Evolutionary conservation across 2,797 vertebrate species (phyloP).

Genomic region (Tiaroga cobitis): DNA sequence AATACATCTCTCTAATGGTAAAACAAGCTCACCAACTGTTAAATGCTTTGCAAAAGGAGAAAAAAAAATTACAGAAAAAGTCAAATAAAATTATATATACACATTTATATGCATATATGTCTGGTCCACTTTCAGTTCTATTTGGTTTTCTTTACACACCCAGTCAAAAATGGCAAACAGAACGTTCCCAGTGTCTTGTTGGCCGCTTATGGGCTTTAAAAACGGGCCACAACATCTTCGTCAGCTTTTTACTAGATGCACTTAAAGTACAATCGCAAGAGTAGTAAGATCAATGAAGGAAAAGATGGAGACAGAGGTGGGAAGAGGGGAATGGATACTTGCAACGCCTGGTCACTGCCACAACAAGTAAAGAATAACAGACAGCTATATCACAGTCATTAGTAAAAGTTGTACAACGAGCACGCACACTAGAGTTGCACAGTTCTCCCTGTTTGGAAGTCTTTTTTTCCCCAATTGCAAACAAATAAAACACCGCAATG

Average conservation of each 20-base stretch:
- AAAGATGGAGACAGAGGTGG: slow-evolving; percentile 60
- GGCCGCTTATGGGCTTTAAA: slow-evolving; percentile 76
- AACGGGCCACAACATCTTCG: slow-evolving; percentile 74
- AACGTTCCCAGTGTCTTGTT: slow-evolving; percentile 70
- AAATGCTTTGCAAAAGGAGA: slow-evolving; percentile 80
- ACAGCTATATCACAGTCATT: slow-evolving; percentile 84
- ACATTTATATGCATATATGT: slow-evolving; percentile 77
- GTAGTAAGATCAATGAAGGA: slow-evolving; percentile 74
- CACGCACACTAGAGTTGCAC: slow-evolving; percentile 79
- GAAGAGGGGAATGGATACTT: slow-evolving; percentile 69
- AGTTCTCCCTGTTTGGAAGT: slow-evolving; percentile 69
- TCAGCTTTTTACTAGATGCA: slow-evolving; percentile 80
- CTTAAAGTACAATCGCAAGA: slow-evolving; percentile 85
- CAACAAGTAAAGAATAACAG: slow-evolving; percentile 81
- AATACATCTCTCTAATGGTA: slow-evolving; percentile 87
- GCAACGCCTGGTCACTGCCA: slow-evolving; percentile 76
- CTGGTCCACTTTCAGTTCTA: slow-evolving; percentile 83
- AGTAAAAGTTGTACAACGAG: slow-evolving; percentile 84
- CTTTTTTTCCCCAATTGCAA: slow-evolving; percentile 62
- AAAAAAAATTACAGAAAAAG: slow-evolving; percentile 55
- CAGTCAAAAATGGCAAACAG: slow-evolving; percentile 70
- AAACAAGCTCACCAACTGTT: slow-evolving; percentile 90
- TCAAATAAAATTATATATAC: slow-evolving; percentile 76
- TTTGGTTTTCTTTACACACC: slow-evolving; percentile 87
- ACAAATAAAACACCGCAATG: slow-evolving; percentile 66